Conservation (phyloP, 2,888 invertebrate genomes). For the Euproctis similis region DNA sequence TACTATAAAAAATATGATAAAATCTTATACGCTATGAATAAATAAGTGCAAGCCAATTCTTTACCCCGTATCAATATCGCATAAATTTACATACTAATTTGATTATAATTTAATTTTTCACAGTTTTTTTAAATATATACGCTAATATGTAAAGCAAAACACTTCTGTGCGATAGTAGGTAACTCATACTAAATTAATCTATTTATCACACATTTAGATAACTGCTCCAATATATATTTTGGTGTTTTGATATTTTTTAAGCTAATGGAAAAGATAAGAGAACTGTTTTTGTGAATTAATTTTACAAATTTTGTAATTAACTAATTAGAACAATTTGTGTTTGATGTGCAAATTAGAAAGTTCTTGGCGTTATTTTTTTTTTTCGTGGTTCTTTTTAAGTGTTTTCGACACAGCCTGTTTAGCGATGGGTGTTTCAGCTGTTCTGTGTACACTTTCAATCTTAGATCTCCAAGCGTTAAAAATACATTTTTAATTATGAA, state of each 20-base stretch:
- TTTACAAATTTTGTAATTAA: constrained; percentile 1
- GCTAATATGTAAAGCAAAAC: constrained; percentile 3
- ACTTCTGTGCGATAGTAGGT: constrained; percentile 8
- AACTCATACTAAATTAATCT: constrained; percentile 6
- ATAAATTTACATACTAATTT: constrained; percentile 7
- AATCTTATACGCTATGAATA: not conserved
- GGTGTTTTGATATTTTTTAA: constrained; percentile 3
- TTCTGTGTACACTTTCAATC: no score
- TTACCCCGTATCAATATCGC: not conserved
- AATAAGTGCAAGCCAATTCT: constrained; percentile 1
- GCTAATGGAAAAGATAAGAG: constrained; percentile 2
- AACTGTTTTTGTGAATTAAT: constrained; percentile 4
- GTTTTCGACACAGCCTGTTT: not conserved
- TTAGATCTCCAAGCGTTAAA: no score
- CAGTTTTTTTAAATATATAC: constrained; percentile 5
- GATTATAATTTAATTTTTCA: constrained; percentile 6
- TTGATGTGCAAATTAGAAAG: not conserved
- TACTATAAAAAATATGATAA: not conserved
- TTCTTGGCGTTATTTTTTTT: not conserved
- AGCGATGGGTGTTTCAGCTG: not conserved
- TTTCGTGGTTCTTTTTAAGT: not conserved
- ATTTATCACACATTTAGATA: constrained; percentile 1
- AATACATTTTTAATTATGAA: no score
- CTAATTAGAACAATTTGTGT: constrained; percentile 1
- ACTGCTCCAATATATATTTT: not conserved